Evolutionary conservation across 2,113 vertebrate genomes (phyloP).

Genomic region (Saimiri boliviensis): DNA sequence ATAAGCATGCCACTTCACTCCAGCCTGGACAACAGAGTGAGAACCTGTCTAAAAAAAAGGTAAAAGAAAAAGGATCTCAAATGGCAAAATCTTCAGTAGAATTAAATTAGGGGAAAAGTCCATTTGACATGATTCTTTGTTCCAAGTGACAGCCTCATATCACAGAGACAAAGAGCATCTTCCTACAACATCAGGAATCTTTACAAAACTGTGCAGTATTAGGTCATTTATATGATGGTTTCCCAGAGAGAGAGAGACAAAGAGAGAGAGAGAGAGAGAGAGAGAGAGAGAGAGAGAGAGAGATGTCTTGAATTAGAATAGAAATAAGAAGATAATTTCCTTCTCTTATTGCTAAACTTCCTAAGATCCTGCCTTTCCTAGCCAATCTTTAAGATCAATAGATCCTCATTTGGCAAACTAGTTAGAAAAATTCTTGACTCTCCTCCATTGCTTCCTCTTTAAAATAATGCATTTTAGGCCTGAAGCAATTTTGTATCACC

Average conservation of each 20-base stretch:
- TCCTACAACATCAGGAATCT: not conserved
- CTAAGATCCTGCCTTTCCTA: not conserved
- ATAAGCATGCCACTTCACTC: too few relatives aligned
- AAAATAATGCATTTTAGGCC: not conserved
- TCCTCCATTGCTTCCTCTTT: not conserved
- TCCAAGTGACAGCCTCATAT: not conserved
- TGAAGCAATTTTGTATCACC: not conserved
- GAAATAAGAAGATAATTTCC: not conserved
- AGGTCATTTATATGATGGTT: not conserved
- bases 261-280: not conserved
- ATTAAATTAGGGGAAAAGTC: not conserved
- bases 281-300: not conserved
- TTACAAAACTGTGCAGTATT: not conserved
- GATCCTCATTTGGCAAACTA: not conserved
- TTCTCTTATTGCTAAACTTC: constrained; percentile 26
- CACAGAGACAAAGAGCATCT: not conserved
- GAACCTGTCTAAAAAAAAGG: too few relatives aligned
- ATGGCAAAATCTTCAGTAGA: not conserved
- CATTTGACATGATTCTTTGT: not conserved
- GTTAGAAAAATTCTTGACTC: not conserved
- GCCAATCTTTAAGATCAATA: not conserved
- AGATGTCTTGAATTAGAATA: not conserved
- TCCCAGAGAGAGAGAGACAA: not conserved
- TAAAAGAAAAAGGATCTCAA: not conserved
- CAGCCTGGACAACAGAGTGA: too few relatives aligned